Percentiles rank a stretch among this genome's conserved stretches.
Evolutionary conservation across 1,140 invertebrate genomes (phyloP).

Genomic region (Hydropsyche tenuis): DNA sequence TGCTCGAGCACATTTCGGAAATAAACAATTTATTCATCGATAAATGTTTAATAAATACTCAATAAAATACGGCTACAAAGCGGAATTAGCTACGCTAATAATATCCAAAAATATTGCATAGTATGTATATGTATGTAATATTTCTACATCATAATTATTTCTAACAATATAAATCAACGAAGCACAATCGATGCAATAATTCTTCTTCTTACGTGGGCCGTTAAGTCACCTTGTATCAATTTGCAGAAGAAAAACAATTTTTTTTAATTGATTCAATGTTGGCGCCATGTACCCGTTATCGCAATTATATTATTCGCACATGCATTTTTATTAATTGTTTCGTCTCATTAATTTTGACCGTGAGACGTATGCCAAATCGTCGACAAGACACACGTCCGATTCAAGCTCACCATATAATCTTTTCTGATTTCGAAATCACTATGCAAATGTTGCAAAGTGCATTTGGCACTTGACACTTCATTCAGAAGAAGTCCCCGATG

Average conservation of each 20-base stretch:
- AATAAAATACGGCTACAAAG: too few relatives aligned
- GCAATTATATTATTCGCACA: background rate
- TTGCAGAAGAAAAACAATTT: background rate
- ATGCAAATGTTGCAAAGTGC: background rate
- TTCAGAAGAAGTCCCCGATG: background rate
- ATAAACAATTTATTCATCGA: too few relatives aligned
- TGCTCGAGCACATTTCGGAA: too few relatives aligned
- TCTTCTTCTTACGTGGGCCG: background rate
- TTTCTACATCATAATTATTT: too few relatives aligned
- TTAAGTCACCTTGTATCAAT: slow-evolving; percentile 11
- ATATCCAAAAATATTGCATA: too few relatives aligned
- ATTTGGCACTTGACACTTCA: slow-evolving; percentile 7
- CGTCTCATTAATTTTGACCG: slow-evolving; percentile 1
- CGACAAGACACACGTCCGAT: background rate
- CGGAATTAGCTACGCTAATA: too few relatives aligned
- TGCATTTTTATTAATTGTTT: background rate
- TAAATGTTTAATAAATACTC: too few relatives aligned
- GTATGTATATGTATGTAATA: too few relatives aligned
- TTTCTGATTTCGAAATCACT: too few relatives aligned
- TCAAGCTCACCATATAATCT: too few relatives aligned
- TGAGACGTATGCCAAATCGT: background rate
- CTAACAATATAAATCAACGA: too few relatives aligned
- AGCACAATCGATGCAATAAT: too few relatives aligned
- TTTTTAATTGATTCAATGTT: background rate
- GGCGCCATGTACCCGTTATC: background rate